A percentile compares a stretch with the other conserved stretches of the same genome.
phyloP scores from a whole-genome alignment of 2,888 invertebrate species.

The Drosophila prostipennis region DNA sequence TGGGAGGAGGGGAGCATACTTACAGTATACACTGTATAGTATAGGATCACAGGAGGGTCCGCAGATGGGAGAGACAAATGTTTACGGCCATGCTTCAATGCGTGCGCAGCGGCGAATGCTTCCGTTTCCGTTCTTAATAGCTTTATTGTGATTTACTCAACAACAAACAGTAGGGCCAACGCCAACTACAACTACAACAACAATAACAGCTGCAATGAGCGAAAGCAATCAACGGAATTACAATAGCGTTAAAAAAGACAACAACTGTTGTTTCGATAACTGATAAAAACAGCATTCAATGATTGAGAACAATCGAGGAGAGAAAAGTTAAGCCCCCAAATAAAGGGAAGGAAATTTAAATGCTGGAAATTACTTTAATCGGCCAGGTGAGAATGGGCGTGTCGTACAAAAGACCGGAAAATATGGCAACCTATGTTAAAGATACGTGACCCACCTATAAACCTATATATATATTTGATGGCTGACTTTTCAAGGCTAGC shows the following conservation, averaged over 20 bases:
- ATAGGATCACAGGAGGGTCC: conserved; percentile 11
- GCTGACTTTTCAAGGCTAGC: conserved; percentile 30
- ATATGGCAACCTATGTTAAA: conserved; percentile 8
- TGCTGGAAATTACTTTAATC: conserved; percentile 25
- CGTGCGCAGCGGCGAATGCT: conserved; percentile 81
- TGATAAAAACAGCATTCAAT: conserved; percentile 60
- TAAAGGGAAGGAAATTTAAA: conserved; percentile 33
- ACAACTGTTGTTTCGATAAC: conserved; percentile 29
- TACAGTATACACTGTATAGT: not conserved
- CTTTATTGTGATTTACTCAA: conserved; percentile 80
- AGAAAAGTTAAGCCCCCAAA: conserved; percentile 44
- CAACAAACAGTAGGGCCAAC: conserved; percentile 47
- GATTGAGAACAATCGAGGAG: conserved; percentile 62
- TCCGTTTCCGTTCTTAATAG: conserved; percentile 82
- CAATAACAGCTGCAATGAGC: conserved; percentile 36
- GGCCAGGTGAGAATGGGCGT: conserved; percentile 34
- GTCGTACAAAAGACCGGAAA: conserved; percentile 7
- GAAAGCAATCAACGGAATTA: conserved; percentile 75
- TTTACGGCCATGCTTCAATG: conserved; percentile 78
- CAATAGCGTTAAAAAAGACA: conserved; percentile 77
- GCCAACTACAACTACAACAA: conserved; percentile 21
- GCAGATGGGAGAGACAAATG: conserved; percentile 49
- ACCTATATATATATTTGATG: not conserved
- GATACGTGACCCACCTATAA: conserved; percentile 6
- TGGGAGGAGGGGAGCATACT: not conserved